These are phyloP conservation scores for Zaprionus inermis DNA, from an alignment of 1,140 invertebrate species.

Conservation along the genomic window DNA sequence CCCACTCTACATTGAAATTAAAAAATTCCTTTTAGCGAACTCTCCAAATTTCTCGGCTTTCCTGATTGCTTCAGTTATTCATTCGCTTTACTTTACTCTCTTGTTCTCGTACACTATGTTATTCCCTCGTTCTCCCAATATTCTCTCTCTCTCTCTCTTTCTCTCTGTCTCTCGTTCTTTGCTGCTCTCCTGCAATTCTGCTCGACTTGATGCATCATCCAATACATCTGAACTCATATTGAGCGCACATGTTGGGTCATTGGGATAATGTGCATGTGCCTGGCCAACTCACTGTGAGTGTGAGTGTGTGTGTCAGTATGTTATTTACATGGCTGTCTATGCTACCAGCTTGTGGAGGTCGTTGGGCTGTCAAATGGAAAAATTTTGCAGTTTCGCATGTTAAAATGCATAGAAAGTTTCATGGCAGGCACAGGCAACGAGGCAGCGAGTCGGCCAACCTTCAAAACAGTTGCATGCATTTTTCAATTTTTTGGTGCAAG, in stretches of 20 bases:
- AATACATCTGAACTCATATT: conserved; percentile 33
- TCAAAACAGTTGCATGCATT: conserved; percentile 81
- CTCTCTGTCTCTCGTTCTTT: not conserved
- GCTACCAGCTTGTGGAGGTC: conserved; percentile 63
- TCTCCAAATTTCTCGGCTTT: not conserved
- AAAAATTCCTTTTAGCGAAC: conserved; percentile 28
- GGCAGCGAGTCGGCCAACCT: conserved; percentile 50
- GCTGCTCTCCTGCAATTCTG: not conserved
- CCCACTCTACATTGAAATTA: not conserved
- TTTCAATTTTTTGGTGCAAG: conserved; percentile 68
- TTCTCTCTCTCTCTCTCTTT: not conserved
- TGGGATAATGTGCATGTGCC: conserved; percentile 26
- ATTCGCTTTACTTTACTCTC: not conserved
- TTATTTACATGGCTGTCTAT: conserved; percentile 73
- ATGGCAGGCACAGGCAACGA: conserved; percentile 40
- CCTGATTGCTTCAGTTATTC: not conserved
- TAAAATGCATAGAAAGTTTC: conserved; percentile 34
- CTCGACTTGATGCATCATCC: conserved; percentile 36
- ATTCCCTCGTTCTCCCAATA: not conserved
- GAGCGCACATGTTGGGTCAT: conserved; percentile 29
- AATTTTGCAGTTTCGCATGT: conserved; percentile 43
- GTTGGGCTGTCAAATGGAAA: conserved; percentile 65
- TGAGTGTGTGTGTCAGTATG: conserved; percentile 23
- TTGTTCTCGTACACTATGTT: not conserved
- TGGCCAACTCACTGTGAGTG: not conserved